Percentiles rank a stretch among this genome's conserved stretches.
Evolutionary conservation across 2,888 invertebrate genomes (phyloP).

Genomic region (Coenonympha glycerion): DNA sequence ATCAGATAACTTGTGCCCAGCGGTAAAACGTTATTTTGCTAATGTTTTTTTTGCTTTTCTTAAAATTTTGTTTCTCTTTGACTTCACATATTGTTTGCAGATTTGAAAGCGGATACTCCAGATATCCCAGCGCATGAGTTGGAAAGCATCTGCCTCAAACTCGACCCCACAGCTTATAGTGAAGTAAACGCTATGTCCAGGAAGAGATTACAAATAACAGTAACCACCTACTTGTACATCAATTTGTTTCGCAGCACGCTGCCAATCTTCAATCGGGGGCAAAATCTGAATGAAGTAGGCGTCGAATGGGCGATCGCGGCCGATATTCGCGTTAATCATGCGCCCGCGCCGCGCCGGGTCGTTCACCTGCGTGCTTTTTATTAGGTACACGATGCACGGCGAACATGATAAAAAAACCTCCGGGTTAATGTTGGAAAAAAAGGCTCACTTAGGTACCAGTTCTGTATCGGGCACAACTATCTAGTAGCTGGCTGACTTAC

Average conservation of each 20-base stretch:
- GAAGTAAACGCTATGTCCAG: too few species aligned
- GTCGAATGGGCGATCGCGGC: conserved; percentile 21
- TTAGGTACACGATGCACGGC: not conserved
- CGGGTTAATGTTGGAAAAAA: not conserved
- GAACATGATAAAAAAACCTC: not conserved
- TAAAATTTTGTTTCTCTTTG: too few species aligned
- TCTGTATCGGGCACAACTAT: not conserved
- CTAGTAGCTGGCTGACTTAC: not conserved
- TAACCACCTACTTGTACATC: too few species aligned
- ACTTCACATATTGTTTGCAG: too few species aligned
- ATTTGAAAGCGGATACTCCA: too few species aligned
- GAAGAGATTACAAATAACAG: too few species aligned
- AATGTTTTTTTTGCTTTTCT: too few species aligned
- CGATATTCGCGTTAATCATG: conserved; percentile 27
- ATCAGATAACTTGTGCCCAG: too few species aligned
- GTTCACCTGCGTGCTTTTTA: conserved; percentile 19
- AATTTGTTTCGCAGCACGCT: not conserved
- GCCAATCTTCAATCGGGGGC: not conserved
- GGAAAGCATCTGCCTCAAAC: too few species aligned
- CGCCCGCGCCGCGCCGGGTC: conserved; percentile 18
- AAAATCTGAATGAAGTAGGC: conserved; percentile 20
- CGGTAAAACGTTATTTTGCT: too few species aligned
- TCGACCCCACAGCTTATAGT: too few species aligned
- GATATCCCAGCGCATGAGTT: too few species aligned
- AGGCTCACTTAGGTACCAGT: not conserved